These are phyloP conservation scores for Metaphire vulgaris DNA, from an alignment of 1,140 invertebrate genomes.

Conservation along the genomic window DNA sequence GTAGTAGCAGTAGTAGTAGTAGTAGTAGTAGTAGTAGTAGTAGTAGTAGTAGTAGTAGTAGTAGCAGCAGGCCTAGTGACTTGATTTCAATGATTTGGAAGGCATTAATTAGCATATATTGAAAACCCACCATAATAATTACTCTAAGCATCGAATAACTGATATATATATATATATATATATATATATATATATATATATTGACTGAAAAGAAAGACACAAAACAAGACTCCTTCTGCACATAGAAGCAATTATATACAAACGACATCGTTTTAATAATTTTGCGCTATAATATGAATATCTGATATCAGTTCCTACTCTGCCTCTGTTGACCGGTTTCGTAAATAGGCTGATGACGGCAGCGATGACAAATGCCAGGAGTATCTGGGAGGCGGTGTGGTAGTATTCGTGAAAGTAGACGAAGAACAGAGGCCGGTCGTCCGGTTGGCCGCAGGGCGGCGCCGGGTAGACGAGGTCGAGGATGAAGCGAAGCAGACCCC, in stretches of 20 bases:
- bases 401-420: conserved; percentile 40
- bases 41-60: too few species aligned
- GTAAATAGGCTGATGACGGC: conserved; percentile 44
- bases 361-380: conserved; percentile 39
- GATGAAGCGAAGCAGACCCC: conserved; percentile 43
- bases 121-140: too few species aligned
- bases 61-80: too few species aligned
- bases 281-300: not conserved
- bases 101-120: too few species aligned
- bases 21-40: too few species aligned
- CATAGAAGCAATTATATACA: too few species aligned
- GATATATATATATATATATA: too few species aligned
- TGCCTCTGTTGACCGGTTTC: conserved; percentile 32
- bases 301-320: conserved; percentile 35
- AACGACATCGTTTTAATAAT: too few species aligned
- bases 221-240: too few species aligned
- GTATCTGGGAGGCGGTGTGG: conserved; percentile 42
- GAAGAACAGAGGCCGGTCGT: not conserved
- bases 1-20: conserved; percentile 1
- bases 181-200: too few species aligned
- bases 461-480: conserved; percentile 45
- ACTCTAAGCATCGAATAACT: not conserved
- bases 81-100: too few species aligned
- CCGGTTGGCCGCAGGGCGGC: conserved; percentile 47
- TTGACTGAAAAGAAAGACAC: too few species aligned